Evolutionary conservation across 2,888 invertebrate genomes (phyloP), one percentile per base, ranked within the genome.

Genomic region (Leistus spinibarbis): DNA sequence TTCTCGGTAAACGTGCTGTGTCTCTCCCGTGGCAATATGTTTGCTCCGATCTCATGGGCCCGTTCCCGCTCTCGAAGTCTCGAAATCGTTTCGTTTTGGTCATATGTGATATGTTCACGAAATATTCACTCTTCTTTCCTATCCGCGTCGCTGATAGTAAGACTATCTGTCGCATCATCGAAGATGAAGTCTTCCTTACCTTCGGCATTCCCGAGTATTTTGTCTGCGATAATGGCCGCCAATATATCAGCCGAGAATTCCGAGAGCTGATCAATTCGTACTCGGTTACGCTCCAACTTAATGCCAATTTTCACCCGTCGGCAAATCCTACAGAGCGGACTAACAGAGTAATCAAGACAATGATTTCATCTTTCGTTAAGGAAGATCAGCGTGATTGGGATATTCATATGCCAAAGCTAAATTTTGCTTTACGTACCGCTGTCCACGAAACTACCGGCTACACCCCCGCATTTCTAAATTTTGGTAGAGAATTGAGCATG

Each of bases 41-140:
- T 0, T 77, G 79, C 0, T 67, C 79, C 0, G 81, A 81, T 54
- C 69, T 81, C 0, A 78, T 79, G 78, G 80, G 79, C 5, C 80
- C 80, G 0, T 76, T 78, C 0, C 79, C 80, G 0, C 22, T 64
- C 0, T 77, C 76, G 3, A 76, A 69, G 4, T 20, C 67, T 1
- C 79, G 78, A 0, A 54, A 74, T 56, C 68, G 68, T 0, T 79
- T 77, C 17, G 22, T 80, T 0, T 1, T 79, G 3, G 79, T 80
- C 0, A 69, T 80, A 3, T 68, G 76, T 17, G 79, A 81, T 54
- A 66, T 79, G 1, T 79, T 79, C 24, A 77, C 78, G 0, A 77
- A 78, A 27, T 80, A 76, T 72, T 64, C 79, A 0, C 78, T 80
- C 20, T 19, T 77, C 1, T 23, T 69, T 17, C 74, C 79, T 0